phyloP scores from a whole-genome alignment of 2,888 invertebrate species.

The Caenorhabditis zanzibari region DNA sequence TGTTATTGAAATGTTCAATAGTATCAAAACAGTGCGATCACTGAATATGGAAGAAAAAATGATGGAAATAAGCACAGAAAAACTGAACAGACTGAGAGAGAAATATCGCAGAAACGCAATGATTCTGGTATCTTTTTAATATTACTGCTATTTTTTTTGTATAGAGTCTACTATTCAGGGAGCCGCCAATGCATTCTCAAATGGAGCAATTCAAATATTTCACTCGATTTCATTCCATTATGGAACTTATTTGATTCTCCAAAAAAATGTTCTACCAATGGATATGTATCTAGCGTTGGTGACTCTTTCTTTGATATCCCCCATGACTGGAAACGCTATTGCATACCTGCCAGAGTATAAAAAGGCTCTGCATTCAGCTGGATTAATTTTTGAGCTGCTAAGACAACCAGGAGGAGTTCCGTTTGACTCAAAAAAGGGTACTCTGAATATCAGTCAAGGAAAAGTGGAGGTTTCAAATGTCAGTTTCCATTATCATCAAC shows the following conservation, averaged over 20 bases:
- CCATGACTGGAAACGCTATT: conserved; percentile 67
- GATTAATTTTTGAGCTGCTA: conserved; percentile 82
- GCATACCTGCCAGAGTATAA: conserved; percentile 84
- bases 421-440: conserved; percentile 34
- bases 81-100: conserved; percentile 42
- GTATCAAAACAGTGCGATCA: conserved; percentile 84
- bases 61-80: conserved; percentile 69
- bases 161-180: conserved; percentile 1
- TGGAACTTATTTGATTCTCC: conserved; percentile 79
- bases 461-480: conserved; percentile 73
- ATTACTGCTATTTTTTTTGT: not conserved
- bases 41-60: conserved; percentile 18
- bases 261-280: conserved; percentile 81
- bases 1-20: conserved; percentile 84
- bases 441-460: conserved; percentile 82
- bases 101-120: conserved; percentile 76
- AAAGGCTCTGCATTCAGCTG: conserved; percentile 81
- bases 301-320: conserved; percentile 71
- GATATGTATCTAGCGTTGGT: conserved; percentile 84
- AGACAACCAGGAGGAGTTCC: conserved; percentile 1
- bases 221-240: conserved; percentile 86
- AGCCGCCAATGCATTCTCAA: conserved; percentile 81
- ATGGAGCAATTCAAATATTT: too few relatives aligned
- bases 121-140: conserved; percentile 67
- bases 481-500: conserved; percentile 75